Percentiles rank a stretch among this genome's conserved stretches.
phyloP scores from a whole-genome alignment of 2,888 invertebrate genomes.

The Epinotia ramella region DNA sequence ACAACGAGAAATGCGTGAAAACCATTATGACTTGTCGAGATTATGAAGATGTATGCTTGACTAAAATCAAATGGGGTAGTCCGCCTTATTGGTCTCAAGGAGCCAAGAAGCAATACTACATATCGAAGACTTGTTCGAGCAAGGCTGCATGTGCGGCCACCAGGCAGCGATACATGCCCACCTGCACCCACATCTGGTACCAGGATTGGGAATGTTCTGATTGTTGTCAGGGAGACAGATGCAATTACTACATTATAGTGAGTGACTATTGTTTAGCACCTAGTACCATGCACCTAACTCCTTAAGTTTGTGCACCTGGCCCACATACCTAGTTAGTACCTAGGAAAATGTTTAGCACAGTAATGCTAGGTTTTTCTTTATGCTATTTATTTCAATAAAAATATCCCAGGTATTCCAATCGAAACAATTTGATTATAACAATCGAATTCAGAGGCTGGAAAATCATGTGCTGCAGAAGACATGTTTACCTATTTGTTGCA shows the following conservation, averaged over 20 bases:
- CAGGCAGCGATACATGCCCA: conserved; percentile 89
- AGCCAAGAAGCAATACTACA: conserved; percentile 96
- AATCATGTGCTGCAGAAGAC: too few relatives aligned
- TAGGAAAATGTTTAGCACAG: too few relatives aligned
- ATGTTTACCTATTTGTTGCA: neutral
- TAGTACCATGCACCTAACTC: neutral
- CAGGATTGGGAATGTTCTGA: conserved; percentile 98
- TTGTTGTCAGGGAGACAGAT: conserved; percentile 97
- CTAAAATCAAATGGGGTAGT: conserved; percentile 97
- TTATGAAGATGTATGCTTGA: conserved; percentile 93
- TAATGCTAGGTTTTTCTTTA: too few relatives aligned
- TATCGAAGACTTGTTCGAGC: conserved; percentile 95
- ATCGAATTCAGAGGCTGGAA: too few relatives aligned
- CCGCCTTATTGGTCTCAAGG: conserved; percentile 98
- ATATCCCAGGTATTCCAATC: too few relatives aligned
- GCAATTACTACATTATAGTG: conserved; percentile 97
- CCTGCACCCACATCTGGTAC: conserved; percentile 97
- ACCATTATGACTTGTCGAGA: conserved; percentile 96
- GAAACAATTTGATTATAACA: too few relatives aligned
- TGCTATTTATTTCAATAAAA: too few relatives aligned
- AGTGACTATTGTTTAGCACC: conserved; percentile 75
- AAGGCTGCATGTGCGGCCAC: conserved; percentile 91
- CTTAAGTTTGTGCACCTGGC: neutral
- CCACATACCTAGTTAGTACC: neutral
- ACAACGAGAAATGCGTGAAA: conserved; percentile 95